Evolutionary conservation across 2,888 invertebrate genomes (phyloP).

Genomic region (Argyra leucocephala): DNA sequence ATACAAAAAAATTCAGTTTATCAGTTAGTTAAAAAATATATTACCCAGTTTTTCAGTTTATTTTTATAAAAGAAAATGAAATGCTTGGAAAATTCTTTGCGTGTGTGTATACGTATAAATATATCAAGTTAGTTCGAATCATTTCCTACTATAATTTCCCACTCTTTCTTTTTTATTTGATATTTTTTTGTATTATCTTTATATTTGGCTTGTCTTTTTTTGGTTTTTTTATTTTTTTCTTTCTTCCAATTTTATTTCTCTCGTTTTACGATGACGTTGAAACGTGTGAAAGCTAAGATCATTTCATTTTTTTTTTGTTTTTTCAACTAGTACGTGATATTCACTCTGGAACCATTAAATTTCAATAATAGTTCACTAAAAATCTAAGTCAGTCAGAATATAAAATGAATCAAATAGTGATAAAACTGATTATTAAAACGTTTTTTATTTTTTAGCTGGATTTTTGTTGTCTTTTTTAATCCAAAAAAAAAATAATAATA

Average conservation of each 20-base stretch:
- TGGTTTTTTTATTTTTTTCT: neutral
- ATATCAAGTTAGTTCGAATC: too few relatives aligned
- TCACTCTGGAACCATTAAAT: constrained; percentile 3
- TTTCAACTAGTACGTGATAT: neutral
- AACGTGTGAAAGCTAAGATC: constrained; percentile 6
- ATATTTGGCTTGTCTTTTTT: neutral
- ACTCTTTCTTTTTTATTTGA: too few relatives aligned
- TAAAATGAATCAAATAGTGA: constrained; percentile 4
- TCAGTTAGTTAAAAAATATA: too few relatives aligned
- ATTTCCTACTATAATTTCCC: too few relatives aligned
- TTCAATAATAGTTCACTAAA: constrained; percentile 4
- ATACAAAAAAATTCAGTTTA: too few relatives aligned
- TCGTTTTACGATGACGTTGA: neutral
- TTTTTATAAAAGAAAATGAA: too few relatives aligned
- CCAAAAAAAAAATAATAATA: neutral
- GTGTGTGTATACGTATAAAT: neutral
- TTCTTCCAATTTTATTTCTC: neutral
- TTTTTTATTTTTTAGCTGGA: neutral
- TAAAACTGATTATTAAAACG: constrained; percentile 5
- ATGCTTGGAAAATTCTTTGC: neutral
- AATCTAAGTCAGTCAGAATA: constrained; percentile 6
- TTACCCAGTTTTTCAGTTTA: too few relatives aligned
- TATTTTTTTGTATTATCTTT: neutral
- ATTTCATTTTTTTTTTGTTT: constrained; percentile 6
- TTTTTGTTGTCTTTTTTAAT: neutral